A percentile compares a stretch with the other conserved stretches of the same genome.
phyloP scores from a whole-genome alignment of 2,888 invertebrate species.

The Orchesellides sinensis region DNA sequence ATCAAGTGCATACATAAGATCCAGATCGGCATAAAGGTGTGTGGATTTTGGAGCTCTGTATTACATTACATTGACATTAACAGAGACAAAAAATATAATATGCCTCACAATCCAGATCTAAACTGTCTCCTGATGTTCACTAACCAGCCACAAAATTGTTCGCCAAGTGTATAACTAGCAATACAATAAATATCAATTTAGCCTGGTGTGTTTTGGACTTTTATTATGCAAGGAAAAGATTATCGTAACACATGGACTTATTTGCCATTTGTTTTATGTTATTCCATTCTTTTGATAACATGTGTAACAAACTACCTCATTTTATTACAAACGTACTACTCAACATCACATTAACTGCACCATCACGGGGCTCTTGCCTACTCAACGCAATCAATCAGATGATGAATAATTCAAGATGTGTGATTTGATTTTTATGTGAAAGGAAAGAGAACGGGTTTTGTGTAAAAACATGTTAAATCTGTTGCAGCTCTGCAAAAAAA shows the following conservation, averaged over 20 bases:
- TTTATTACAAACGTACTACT: no score
- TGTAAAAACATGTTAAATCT: not conserved
- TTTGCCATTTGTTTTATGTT: not conserved
- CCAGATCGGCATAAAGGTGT: no score
- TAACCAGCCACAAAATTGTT: constrained; percentile 26
- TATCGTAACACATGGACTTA: no score
- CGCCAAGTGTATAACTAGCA: not conserved
- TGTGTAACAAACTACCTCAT: no score
- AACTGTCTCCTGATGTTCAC: not conserved
- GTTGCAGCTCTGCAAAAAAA: not conserved
- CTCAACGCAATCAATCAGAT: constrained; percentile 24
- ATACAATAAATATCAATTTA: constrained; percentile 15
- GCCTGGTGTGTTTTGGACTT: not conserved
- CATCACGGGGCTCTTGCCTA: no score
- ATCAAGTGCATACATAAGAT: not conserved
- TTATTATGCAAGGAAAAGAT: not conserved
- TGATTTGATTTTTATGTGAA: constrained; percentile 45
- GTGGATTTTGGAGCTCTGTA: no score
- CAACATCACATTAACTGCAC: no score
- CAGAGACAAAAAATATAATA: not conserved
- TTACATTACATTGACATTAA: not conserved
- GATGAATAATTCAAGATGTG: constrained; percentile 55
- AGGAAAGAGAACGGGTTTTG: constrained; percentile 40
- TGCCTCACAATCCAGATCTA: not conserved
- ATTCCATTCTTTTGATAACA: no score